Conservation (phyloP, 2,888 invertebrate species). For the Copidosoma aretas region DNA sequence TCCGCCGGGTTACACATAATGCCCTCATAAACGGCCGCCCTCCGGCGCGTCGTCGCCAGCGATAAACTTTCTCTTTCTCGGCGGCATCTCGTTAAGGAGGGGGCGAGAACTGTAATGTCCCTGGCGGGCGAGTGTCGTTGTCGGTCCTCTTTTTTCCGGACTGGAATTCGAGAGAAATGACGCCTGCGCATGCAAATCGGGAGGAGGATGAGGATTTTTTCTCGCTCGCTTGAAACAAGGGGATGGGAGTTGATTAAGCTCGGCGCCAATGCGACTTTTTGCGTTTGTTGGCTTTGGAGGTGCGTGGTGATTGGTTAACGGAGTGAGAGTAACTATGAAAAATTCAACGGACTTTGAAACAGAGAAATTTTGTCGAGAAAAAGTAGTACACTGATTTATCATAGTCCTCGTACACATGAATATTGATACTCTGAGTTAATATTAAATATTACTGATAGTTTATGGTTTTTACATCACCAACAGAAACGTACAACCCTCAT, state of each 20-base stretch:
- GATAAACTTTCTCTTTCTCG: conserved; percentile 51
- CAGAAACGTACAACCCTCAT: too few relatives aligned
- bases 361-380: too few relatives aligned
- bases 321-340: too few relatives aligned
- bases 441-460: too few relatives aligned
- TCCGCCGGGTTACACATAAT: conserved; percentile 62
- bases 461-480: too few relatives aligned
- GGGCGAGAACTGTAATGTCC: too few relatives aligned
- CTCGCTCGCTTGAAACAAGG: conserved; percentile 9
- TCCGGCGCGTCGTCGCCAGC: conserved; percentile 51
- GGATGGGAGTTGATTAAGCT: background rate
- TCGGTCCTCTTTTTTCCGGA: background rate
- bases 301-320: too few relatives aligned
- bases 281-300: conserved; percentile 10
- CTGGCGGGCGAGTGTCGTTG: background rate
- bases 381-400: too few relatives aligned
- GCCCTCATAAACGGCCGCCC: conserved; percentile 59
- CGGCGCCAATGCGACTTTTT: background rate
- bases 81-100: background rate
- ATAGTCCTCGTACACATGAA: too few relatives aligned
- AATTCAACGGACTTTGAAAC: too few relatives aligned
- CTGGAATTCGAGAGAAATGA: background rate
- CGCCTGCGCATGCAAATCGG: background rate
- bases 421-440: too few relatives aligned
- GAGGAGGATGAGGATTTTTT: conserved; percentile 9